phyloP scores from a whole-genome alignment of 2,797 vertebrate species.

The Gallinago solitaria region DNA sequence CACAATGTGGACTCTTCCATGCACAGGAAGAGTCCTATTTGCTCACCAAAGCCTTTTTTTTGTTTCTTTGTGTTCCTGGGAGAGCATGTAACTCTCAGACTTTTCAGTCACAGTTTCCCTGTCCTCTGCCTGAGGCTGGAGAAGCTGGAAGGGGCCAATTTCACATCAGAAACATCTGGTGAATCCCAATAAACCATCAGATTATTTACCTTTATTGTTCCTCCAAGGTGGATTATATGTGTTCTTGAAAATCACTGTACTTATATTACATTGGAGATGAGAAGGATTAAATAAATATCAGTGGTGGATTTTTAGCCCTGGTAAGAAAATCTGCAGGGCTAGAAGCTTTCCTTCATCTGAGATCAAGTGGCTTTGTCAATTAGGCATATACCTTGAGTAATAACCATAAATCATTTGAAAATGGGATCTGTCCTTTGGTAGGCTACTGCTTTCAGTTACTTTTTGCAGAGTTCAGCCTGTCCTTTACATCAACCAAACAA shows the following conservation, averaged over 20 bases:
- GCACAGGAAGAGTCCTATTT: background rate
- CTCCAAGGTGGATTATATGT: background rate
- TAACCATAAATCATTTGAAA: background rate
- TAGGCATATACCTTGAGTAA: background rate
- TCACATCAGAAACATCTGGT: conserved; percentile 29
- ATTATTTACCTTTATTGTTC: conserved; percentile 1
- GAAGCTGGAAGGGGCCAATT: background rate
- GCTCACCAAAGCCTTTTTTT: background rate
- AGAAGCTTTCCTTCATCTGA: background rate
- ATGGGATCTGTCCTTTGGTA: fast-evolving
- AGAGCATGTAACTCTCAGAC: background rate
- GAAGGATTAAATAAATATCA: background rate
- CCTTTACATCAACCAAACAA: background rate
- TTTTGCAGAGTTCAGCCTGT: background rate
- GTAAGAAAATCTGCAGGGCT: background rate
- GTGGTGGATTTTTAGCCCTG: background rate
- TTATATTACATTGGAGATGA: conserved; percentile 1
- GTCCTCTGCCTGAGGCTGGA: background rate
- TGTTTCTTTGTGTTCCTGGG: background rate
- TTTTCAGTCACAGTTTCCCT: background rate
- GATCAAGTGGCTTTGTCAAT: background rate
- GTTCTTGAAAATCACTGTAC: background rate
- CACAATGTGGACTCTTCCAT: background rate
- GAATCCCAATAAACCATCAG: background rate
- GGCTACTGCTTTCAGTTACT: background rate